phyloP scores from a whole-genome alignment of 2,888 invertebrate species.

The Eilema sororculum region DNA sequence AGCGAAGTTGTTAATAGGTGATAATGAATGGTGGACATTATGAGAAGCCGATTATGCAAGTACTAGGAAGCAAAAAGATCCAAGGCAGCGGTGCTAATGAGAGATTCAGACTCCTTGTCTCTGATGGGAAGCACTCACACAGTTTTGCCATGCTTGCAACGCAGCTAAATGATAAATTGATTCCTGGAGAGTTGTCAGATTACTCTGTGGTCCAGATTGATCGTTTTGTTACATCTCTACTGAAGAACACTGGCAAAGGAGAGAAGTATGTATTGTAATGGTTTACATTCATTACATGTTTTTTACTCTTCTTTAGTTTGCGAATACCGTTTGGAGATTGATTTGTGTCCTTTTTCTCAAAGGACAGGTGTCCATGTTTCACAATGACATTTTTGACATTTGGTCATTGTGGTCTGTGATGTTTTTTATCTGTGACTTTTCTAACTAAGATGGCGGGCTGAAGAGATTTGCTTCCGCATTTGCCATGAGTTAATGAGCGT shows the following conservation, averaged over 20 bases:
- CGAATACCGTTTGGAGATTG: too few species aligned
- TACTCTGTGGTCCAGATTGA: constrained; percentile 93
- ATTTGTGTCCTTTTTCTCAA: too few species aligned
- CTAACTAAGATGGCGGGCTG: too few species aligned
- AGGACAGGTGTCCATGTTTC: too few species aligned
- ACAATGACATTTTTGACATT: too few species aligned
- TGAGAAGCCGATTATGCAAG: constrained; percentile 92
- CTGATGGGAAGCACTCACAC: constrained; percentile 94
- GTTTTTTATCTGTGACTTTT: too few species aligned
- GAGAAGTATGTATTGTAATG: constrained; percentile 91
- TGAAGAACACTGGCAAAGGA: constrained; percentile 90
- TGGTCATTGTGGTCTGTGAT: too few species aligned
- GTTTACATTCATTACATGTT: too few species aligned
- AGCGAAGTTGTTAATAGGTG: too few species aligned
- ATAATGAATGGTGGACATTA: constrained; percentile 92
- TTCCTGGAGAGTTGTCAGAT: constrained; percentile 89
- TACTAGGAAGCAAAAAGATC: constrained; percentile 93
- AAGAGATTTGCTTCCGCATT: too few species aligned
- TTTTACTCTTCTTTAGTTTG: too few species aligned
- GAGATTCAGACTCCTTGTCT: constrained; percentile 93
- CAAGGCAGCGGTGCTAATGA: constrained; percentile 90
- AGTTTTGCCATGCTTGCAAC: constrained; percentile 97
- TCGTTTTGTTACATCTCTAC: constrained; percentile 93
- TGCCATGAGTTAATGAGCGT: too few species aligned
- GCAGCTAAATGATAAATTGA: constrained; percentile 88